A percentile compares a stretch with the other conserved stretches of the same genome.
phyloP scores from a whole-genome alignment of 2,113 vertebrate genomes.

The Myocastor coypus region DNA sequence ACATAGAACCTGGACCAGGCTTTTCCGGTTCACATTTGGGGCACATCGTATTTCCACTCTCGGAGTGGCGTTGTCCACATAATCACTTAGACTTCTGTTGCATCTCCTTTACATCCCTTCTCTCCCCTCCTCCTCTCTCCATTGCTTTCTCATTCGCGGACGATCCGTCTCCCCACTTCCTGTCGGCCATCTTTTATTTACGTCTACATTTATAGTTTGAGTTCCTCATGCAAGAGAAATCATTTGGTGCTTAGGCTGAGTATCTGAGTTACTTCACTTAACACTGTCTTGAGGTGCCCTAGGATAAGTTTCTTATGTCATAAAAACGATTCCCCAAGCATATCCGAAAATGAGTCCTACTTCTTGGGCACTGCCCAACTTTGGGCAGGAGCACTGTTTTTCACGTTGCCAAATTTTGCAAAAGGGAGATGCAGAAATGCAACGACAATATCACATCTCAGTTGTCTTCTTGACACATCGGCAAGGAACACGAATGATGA shows the following conservation, averaged over 20 bases:
- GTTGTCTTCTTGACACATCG: not conserved
- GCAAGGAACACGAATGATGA: not conserved
- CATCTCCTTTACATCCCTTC: not conserved
- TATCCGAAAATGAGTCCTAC: not conserved
- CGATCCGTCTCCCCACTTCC: not conserved
- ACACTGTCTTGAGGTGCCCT: not conserved
- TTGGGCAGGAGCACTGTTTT: not conserved
- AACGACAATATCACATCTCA: not conserved
- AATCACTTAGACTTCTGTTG: not conserved
- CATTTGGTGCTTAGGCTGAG: not conserved
- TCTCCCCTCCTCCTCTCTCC: not conserved
- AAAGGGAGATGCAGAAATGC: conserved; percentile 38
- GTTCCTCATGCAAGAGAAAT: not conserved
- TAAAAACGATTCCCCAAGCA: not conserved
- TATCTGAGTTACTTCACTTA: not conserved
- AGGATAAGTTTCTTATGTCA: not conserved
- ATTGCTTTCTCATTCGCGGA: not conserved
- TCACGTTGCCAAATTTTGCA: conserved; percentile 8
- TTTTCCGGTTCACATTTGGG: not conserved
- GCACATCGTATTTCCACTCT: not conserved
- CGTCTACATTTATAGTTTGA: not conserved
- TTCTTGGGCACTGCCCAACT: not conserved
- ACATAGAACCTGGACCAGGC: not conserved
- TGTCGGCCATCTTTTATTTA: not conserved
- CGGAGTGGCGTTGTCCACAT: not conserved